Evolutionary conservation across 2,797 vertebrate species (phyloP).

Genomic region (Acipenser transmontanus): DNA sequence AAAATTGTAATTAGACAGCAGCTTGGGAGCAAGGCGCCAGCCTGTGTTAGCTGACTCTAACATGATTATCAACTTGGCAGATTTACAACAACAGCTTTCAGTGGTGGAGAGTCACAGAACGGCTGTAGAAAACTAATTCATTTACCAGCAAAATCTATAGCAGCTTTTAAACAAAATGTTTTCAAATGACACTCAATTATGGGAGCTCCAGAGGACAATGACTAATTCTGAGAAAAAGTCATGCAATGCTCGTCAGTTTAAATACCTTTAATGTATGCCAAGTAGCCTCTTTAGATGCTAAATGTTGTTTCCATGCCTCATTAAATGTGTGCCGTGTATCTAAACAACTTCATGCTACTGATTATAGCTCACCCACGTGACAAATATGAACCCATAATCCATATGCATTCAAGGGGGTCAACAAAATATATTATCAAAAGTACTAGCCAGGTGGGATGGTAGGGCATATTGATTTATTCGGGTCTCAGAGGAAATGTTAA

Average conservation of each 20-base stretch:
- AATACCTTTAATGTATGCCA: conserved; percentile 16
- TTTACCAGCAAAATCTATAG: conserved; percentile 20
- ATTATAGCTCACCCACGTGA: neutral
- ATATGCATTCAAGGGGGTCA: neutral
- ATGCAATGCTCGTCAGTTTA: conserved; percentile 6
- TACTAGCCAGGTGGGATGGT: neutral
- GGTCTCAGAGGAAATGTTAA: neutral
- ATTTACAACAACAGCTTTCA: conserved; percentile 41
- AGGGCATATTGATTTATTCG: conserved; percentile 1
- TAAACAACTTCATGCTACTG: conserved; percentile 9
- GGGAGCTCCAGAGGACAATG: conserved; percentile 20
- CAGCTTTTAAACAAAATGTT: conserved; percentile 38
- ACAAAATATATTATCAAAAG: conserved; percentile 4
- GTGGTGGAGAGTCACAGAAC: conserved; percentile 17
- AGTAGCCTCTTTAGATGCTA: conserved; percentile 10
- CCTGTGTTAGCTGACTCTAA: conserved; percentile 71
- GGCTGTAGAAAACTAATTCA: conserved; percentile 23
- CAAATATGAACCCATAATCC: neutral
- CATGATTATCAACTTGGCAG: conserved; percentile 66
- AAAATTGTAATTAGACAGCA: conserved; percentile 94
- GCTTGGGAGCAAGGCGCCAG: conserved; percentile 69
- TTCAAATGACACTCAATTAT: conserved; percentile 44
- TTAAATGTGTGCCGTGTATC: conserved; percentile 2
- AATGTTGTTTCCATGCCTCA: conserved; percentile 7
- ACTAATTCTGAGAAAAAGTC: conserved; percentile 6